Evolutionary conservation across 2,888 invertebrate genomes (phyloP), one percentile per base, ranked within the genome.

Genomic region (Yponomeuta plumbellus): DNA sequence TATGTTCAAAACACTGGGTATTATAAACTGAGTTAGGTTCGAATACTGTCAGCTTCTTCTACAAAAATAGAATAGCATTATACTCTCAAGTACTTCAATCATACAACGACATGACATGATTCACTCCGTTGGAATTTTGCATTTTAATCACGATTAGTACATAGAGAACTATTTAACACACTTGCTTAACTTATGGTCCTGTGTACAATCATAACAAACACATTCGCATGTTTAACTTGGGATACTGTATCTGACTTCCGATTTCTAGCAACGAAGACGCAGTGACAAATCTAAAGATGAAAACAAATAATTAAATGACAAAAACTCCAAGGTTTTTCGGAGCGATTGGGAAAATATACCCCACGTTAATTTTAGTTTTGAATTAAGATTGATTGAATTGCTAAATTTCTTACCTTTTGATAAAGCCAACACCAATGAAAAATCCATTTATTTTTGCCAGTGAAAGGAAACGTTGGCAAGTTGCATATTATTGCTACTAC

Each of bases 121-220:
- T 66, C 57, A 66, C n/a, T 66, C n/a, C 23, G 20, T 21, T n/a
- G 58, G 62, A 62, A 66, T 66, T 62, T 56, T 56, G 63, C 62
- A 61, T 66, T 61, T 61, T 58, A n/a, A 34, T 22, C 21, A 44
- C 21, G 52, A 40, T 39, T 62, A 17, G 17, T 39, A 62, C 39
- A 39, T 34, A 34, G 34, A 34, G 3, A 34, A 34, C 26, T 34
- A n/a, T n/a, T n/a, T n/a, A 62, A 20, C 23, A 26, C 13, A 11
- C 39, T 2, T 62, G 20, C 13, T 11, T 26, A 62, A 3, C 20
- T 26, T 21, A 62, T 21, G 13, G 13, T 26, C 85, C 85, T 81
- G 78, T 75, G 78, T 68, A 73, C 75, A 73, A 69, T 73, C 71
- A 72, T 70, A 75, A 70, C 69, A 69, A 69, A 67, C 64, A 69